Evolutionary conservation across 2,113 vertebrate species (phyloP).

Genomic region (Lagenorhynchus albirostris): DNA sequence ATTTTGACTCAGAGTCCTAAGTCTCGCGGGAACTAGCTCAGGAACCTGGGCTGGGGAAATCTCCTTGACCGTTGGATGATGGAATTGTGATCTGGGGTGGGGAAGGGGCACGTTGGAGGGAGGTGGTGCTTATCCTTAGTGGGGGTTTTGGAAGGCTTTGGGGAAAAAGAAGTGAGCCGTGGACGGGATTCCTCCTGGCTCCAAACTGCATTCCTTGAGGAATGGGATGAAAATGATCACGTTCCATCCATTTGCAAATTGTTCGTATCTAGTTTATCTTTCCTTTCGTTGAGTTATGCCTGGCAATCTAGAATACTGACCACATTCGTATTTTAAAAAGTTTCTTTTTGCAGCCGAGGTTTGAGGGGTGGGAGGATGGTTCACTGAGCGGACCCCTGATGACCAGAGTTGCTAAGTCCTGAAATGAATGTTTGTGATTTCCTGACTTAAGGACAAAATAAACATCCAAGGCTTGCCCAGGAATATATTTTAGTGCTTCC

Average conservation of each 20-base stretch:
- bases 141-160: background rate
- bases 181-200: background rate
- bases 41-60: background rate
- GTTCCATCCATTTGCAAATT: background rate
- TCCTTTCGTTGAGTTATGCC: background rate
- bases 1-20: slow-evolving; percentile 43
- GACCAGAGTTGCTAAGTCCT: background rate
- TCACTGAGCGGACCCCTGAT: background rate
- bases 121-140: slow-evolving; percentile 1
- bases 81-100: background rate
- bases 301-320: background rate
- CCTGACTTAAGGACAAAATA: slow-evolving; percentile 39
- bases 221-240: background rate
- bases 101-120: background rate
- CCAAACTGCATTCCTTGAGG: background rate
- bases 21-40: background rate
- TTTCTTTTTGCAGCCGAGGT: background rate
- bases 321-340: background rate
- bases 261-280: background rate
- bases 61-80: background rate
- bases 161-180: background rate
- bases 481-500: background rate
- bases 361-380: background rate
- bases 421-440: slow-evolving; percentile 37
- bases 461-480: background rate